Base-by-base conservation (phyloP, 2,113 vertebrate species). In the Chloropsis cyanopogon region DNA sequence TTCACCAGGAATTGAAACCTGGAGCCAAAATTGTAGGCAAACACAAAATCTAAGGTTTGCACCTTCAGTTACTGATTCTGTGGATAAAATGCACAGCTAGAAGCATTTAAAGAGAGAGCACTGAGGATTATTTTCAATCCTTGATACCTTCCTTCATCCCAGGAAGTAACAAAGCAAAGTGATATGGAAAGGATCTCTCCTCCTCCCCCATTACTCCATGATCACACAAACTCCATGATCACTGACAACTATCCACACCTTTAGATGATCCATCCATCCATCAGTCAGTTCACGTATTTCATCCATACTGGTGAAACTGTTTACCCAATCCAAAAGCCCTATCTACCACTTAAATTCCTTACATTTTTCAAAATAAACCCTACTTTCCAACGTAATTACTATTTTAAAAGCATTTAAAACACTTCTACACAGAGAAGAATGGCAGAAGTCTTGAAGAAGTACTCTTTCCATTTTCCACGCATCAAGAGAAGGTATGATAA, bases 171-270 rank as follows among this genome's bases (percentile, higher is more conserved):
- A 39, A 57, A 70, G 42, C 18, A 10, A 68, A 78, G 10, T 4
- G 5, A 22, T 11, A 79, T 3, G 8, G 26, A 86, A 69, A 73
- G 10, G 31, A 24, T 46, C 37, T 15, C 47, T 44, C 12, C 10
- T 15, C 8, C 7, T 3, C 6, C 5, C 7, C 10, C 15, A 12
- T 25, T 35, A 79, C 9, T 44, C 54, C 16, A 54, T 0, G 2
- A 21, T 33, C 68, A 54, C 5, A 59, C 2, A 92, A 61, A 61
- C 10, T n/a, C 8, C 41, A 65, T n/a, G n/a, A n/a, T n/a, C 13
- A 60, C 1, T 46, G 54, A 50, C 26, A 66, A 22, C 46, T 39
- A 41, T 9, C 31, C 72, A 29, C 10, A 60, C 14, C 46, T 63
- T 46, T 0, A 53, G 26, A 50, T 31, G 12, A 52, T 54, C 49